These are phyloP conservation scores for Pseudomugil gertrudae DNA, from an alignment of 2,797 vertebrate genomes.

Conservation along the genomic window DNA sequence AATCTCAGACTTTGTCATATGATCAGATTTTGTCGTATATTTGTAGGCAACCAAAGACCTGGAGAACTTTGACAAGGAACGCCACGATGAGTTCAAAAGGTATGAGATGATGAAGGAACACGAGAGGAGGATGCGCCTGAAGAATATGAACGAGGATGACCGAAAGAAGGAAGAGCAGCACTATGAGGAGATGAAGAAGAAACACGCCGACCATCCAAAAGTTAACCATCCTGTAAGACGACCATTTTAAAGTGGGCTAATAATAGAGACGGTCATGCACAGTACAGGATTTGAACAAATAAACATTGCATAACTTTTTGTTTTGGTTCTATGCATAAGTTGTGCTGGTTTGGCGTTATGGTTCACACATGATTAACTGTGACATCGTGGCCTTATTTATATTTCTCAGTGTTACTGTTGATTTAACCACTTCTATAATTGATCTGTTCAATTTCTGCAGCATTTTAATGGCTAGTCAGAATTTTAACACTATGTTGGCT, in stretches of 20 bases:
- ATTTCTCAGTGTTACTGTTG: neutral
- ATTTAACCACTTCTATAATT: neutral
- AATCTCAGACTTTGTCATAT: neutral
- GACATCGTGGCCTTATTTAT: too few relatives aligned
- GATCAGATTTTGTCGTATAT: too few relatives aligned
- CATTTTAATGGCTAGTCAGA: neutral
- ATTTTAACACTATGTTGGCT: neutral
- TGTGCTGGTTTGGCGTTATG: too few relatives aligned
- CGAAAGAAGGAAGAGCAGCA: constrained; percentile 87
- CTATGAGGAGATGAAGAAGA: constrained; percentile 90
- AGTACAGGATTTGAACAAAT: too few relatives aligned
- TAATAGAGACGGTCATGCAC: neutral
- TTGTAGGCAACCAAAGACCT: constrained; percentile 89
- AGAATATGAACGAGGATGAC: constrained; percentile 86
- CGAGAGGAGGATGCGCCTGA: constrained; percentile 89
- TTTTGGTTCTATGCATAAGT: too few relatives aligned
- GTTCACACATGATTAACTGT: too few relatives aligned
- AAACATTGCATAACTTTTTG: too few relatives aligned
- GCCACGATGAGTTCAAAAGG: constrained; percentile 92
- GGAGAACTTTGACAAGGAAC: constrained; percentile 90
- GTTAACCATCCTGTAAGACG: constrained; percentile 92
- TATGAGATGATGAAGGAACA: constrained; percentile 97
- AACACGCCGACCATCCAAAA: constrained; percentile 91
- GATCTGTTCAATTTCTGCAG: neutral
- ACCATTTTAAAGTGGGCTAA: neutral